These are phyloP conservation scores for Pygocentrus nattereri DNA, from an alignment of 2,797 vertebrate genomes.

Conservation along the genomic window DNA sequence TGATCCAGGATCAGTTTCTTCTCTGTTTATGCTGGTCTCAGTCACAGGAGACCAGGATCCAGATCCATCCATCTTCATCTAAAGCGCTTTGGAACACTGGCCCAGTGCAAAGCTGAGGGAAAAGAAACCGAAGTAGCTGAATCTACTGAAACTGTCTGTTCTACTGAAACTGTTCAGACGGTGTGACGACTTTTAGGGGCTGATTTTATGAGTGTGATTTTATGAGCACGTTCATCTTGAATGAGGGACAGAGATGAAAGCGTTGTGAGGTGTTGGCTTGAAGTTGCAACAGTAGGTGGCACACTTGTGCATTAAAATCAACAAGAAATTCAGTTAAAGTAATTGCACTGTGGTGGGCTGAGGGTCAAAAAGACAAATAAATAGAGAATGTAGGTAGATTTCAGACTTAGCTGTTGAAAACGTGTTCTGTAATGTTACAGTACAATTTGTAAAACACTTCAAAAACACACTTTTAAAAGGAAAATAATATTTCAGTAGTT, in stretches of 20 bases:
- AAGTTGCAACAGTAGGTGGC: slow-evolving; percentile 31
- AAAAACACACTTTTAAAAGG: too few relatives aligned
- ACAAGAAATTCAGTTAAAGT: too few relatives aligned
- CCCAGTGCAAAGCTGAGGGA: background rate
- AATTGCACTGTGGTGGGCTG: too few relatives aligned
- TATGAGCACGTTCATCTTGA: too few relatives aligned
- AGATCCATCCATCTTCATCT: background rate
- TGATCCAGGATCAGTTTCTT: slow-evolving; percentile 3
- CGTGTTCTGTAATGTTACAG: too few relatives aligned
- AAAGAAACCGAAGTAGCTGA: background rate
- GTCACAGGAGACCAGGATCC: background rate
- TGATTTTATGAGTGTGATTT: background rate
- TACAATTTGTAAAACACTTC: too few relatives aligned
- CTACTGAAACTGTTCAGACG: too few relatives aligned
- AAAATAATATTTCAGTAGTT: too few relatives aligned
- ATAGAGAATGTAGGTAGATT: too few relatives aligned
- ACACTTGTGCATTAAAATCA: slow-evolving; percentile 14
- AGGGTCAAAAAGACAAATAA: too few relatives aligned
- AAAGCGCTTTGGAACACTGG: background rate
- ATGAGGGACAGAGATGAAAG: background rate
- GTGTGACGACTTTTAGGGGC: background rate
- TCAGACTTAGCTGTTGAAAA: too few relatives aligned
- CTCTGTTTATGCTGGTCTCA: background rate
- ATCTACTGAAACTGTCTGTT: too few relatives aligned
- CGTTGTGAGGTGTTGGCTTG: background rate